These are phyloP conservation scores for Schizotus pectinicornis DNA, from an alignment of 2,888 invertebrate genomes.

Conservation along the genomic window DNA sequence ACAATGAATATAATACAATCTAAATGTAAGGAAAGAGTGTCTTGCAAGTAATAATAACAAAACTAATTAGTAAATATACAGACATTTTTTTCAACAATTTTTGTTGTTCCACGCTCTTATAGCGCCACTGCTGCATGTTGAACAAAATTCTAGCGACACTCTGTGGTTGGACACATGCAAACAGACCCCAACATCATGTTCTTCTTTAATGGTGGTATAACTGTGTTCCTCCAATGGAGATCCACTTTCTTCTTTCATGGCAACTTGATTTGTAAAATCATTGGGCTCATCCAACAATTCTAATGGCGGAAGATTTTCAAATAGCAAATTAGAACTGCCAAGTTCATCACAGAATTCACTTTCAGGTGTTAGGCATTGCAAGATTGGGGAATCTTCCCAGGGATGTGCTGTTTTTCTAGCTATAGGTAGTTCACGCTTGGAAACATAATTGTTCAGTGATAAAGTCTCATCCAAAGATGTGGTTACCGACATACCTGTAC, in stretches of 20 bases:
- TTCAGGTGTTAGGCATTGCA: constrained; percentile 35
- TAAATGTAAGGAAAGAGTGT: constrained; percentile 47
- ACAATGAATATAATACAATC: constrained; percentile 25
- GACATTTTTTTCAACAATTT: constrained; percentile 51
- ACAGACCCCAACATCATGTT: constrained; percentile 62
- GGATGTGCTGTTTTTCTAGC: constrained; percentile 41
- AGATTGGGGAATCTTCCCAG: constrained; percentile 34
- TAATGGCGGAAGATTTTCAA: background rate
- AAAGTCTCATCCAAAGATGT: constrained; percentile 50
- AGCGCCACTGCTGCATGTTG: constrained; percentile 63
- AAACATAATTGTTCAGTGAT: constrained; percentile 40
- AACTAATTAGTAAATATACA: constrained; percentile 40
- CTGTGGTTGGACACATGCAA: constrained; percentile 64
- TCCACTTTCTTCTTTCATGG: constrained; percentile 5
- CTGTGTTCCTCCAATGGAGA: constrained; percentile 44
- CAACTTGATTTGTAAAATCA: background rate
- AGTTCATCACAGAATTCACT: constrained; percentile 25
- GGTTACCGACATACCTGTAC: constrained; percentile 53
- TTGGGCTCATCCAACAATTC: background rate
- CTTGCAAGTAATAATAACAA: constrained; percentile 25
- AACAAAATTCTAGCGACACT: constrained; percentile 66
- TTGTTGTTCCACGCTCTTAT: constrained; percentile 42
- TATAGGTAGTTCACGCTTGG: constrained; percentile 35
- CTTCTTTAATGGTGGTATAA: constrained; percentile 41
- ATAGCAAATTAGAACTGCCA: constrained; percentile 14